A percentile compares a stretch with the other conserved stretches of the same genome.
phyloP scores from a whole-genome alignment of 2,113 vertebrate species.

The Phaetusa simplex region DNA sequence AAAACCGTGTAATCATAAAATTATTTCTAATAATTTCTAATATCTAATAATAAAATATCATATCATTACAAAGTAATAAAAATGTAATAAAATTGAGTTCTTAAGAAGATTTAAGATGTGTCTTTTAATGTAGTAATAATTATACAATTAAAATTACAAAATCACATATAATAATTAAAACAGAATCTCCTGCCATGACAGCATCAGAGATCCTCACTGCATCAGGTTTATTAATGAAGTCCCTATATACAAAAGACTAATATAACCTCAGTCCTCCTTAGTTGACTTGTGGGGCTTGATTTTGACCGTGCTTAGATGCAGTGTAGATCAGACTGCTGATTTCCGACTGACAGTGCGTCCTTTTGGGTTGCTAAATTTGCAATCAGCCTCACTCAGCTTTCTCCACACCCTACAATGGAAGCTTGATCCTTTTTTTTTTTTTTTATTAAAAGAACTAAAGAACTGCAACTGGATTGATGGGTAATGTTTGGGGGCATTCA shows the following conservation, averaged over 20 bases:
- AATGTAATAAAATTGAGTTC: conserved; percentile 68
- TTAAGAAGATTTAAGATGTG: conserved; percentile 68
- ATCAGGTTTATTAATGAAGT: background rate
- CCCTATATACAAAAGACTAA: background rate
- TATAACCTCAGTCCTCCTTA: background rate
- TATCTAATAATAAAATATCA: conserved; percentile 68
- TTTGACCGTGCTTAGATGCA: background rate
- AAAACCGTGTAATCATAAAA: conserved; percentile 44
- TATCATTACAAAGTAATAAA: conserved; percentile 74
- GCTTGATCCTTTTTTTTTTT: background rate
- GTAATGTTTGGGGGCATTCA: background rate
- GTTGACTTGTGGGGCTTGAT: background rate
- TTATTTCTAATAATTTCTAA: conserved; percentile 56
- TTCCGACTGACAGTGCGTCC: background rate
- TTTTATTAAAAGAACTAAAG: background rate
- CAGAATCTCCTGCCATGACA: background rate
- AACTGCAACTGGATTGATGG: background rate
- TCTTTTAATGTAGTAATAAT: conserved; percentile 65
- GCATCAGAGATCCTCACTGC: background rate
- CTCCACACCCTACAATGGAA: background rate
- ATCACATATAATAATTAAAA: conserved; percentile 48
- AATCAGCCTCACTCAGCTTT: background rate
- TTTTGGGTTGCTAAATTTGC: background rate
- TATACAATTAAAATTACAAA: conserved; percentile 67
- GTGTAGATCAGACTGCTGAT: background rate